These are phyloP conservation scores for Raja brachyura DNA, from an alignment of 2,113 vertebrate genomes.

Conservation along the genomic window DNA sequence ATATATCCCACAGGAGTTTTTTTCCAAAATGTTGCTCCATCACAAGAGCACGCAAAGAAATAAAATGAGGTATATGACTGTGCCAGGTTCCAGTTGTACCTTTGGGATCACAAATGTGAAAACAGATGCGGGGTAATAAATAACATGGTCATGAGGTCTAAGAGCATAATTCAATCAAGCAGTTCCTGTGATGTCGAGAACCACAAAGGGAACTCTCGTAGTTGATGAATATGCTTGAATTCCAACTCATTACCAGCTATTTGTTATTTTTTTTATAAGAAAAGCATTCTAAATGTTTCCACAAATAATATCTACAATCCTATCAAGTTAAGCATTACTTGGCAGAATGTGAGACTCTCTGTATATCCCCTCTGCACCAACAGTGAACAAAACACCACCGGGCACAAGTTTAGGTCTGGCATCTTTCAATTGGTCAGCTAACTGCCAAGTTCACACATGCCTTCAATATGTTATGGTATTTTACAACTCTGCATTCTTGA, in stretches of 20 bases:
- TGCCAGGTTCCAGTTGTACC: not conserved
- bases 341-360: not conserved
- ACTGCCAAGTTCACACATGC: slow-evolving; percentile 7
- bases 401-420: not conserved
- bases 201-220: not conserved
- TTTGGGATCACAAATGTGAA: slow-evolving; percentile 17
- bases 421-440: not conserved
- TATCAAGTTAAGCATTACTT: not conserved
- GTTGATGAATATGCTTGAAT: not conserved
- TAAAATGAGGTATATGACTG: not conserved
- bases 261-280: not conserved
- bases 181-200: not conserved
- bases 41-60: not conserved
- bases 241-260: not conserved
- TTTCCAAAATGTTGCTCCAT: not conserved
- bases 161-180: not conserved
- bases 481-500: not conserved
- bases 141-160: not conserved
- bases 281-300: not conserved
- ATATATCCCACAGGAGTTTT: not conserved
- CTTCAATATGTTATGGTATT: not conserved
- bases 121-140: slow-evolving; percentile 9
- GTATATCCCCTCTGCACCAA: not conserved
- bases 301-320: not conserved
- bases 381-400: not conserved